Conservation (phyloP, 2,797 vertebrate species). For the Remorina albescens region DNA sequence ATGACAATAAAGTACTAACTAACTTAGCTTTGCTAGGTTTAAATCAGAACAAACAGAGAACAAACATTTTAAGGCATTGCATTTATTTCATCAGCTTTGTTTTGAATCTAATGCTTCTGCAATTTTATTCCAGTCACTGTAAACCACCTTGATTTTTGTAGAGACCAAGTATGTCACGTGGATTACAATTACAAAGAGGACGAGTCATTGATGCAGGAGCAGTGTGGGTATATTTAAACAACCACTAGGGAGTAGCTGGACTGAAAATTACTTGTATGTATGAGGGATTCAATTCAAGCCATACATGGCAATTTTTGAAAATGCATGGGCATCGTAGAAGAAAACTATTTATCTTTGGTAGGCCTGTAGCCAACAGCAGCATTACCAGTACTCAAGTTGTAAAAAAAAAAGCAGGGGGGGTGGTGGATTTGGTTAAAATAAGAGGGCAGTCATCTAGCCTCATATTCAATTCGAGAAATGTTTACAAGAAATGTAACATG, state of each 20-base stretch:
- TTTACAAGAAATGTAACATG: too few relatives aligned
- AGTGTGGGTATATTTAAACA: background rate
- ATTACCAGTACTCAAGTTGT: too few relatives aligned
- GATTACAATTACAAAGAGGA: background rate
- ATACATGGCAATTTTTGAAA: conserved; percentile 8
- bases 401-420: too few relatives aligned
- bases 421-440: too few relatives aligned
- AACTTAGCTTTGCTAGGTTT: background rate
- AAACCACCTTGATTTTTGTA: background rate
- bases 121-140: background rate
- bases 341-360: conserved; percentile 26
- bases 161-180: background rate
- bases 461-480: too few relatives aligned
- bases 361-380: conserved; percentile 33
- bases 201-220: conserved; percentile 10
- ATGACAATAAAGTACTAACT: too few relatives aligned
- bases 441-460: too few relatives aligned
- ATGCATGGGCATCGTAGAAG: conserved; percentile 18
- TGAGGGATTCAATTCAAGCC: conserved; percentile 33
- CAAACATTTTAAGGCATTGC: background rate
- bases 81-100: background rate
- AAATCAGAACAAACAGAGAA: background rate
- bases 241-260: conserved; percentile 10
- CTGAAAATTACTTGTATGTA: conserved; percentile 15
- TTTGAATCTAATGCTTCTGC: background rate